Evolutionary conservation across 2,797 vertebrate genomes (phyloP).

Genomic region (Mormyrops attenuatus): DNA sequence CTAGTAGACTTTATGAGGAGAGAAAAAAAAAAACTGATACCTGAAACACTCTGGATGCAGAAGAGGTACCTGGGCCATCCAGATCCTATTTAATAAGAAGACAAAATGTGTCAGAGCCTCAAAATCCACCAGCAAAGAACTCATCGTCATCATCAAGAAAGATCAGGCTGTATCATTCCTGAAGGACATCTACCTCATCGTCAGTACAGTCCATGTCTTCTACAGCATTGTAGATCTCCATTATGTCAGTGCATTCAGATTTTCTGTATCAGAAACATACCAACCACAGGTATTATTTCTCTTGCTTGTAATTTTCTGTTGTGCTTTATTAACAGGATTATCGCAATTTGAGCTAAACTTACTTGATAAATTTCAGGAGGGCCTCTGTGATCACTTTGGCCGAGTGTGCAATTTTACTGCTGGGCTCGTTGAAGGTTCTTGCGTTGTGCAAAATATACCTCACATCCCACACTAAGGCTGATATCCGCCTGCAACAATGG

Average conservation of each 20-base stretch:
- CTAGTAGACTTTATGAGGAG: neutral
- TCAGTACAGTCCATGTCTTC: constrained; percentile 78
- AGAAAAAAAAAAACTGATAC: constrained; percentile 39
- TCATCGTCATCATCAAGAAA: neutral
- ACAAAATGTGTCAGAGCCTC: neutral
- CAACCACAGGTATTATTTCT: neutral
- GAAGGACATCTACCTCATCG: constrained; percentile 65
- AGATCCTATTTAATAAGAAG: constrained; percentile 47
- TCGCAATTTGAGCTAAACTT: constrained; percentile 40
- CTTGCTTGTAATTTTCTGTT: neutral
- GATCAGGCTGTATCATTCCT: neutral
- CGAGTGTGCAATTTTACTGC: constrained; percentile 85
- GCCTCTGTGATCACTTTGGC: constrained; percentile 89
- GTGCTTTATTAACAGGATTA: neutral
- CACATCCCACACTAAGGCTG: constrained; percentile 91
- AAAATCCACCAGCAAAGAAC: neutral
- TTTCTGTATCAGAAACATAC: constrained; percentile 60
- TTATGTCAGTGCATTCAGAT: constrained; percentile 77
- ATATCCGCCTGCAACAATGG: constrained; percentile 70
- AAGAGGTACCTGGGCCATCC: constrained; percentile 66
- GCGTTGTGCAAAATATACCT: constrained; percentile 90
- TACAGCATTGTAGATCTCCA: constrained; percentile 79
- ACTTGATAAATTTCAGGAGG: constrained; percentile 89
- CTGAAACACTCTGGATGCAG: constrained; percentile 60
- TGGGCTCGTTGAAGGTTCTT: constrained; percentile 90